Evolutionary conservation across 2,888 invertebrate genomes (phyloP), one percentile per base, ranked within the genome.

Genomic region (Drosophila sordidula): DNA sequence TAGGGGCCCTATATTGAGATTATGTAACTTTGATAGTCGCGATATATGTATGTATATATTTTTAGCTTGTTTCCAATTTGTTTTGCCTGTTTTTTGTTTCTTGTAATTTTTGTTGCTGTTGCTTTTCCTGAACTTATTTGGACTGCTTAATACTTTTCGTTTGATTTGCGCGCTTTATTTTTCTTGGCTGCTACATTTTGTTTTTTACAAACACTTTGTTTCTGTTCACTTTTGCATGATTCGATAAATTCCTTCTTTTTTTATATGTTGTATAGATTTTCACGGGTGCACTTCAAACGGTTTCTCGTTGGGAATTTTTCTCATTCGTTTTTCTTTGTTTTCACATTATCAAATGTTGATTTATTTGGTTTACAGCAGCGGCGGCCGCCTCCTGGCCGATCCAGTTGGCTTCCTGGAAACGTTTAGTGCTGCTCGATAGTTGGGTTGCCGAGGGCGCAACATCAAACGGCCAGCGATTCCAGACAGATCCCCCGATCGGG

Each of bases 271-370:
- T 18, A 67, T 70, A 25, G 66, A 75, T 80, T 78, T 83, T 80
- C 81, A 85, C 81, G 85, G 71, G 68, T 41, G 71, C 79, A 80
- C 80, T 81, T 80, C 85, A 80, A 80, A 85, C 82, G 76, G 61
- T 41, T 72, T 62, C 38, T 50, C 16, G 22, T 44, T 67, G 41
- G 11, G 34, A 12, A 4, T 34, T 34, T 56, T 41, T 61, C 16
- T 32, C 4, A 11, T 64, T 47, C 16, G 36, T 42, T 12, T 54
- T 59, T 55, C 47, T 32, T 55, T 46, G 44, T 58, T 56, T 73
- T 73, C 57, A 63, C 59, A 58, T 70, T 64, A 72, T 65, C 64
- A 63, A 69, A 59, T 70, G 63, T 84, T 75, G 69, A 64, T 67
- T 78, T 78, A 64, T 72, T 58, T 75, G 80, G 71, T 64, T 55